Conservation (phyloP, 64 coral and sea anemone species). For the Platygyra sinensis region DNA sequence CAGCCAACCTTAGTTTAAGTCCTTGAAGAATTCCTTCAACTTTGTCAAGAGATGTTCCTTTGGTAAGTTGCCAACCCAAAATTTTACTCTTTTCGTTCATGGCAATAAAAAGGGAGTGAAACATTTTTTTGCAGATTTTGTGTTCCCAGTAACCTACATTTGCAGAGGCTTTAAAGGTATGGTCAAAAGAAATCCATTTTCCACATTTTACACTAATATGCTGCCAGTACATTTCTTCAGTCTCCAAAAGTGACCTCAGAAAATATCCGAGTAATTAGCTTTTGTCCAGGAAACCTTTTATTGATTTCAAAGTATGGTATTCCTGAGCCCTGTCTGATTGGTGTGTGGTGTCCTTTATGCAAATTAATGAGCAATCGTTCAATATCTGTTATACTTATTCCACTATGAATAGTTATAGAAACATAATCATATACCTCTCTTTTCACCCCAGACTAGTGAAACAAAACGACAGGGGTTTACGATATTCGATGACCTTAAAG, state of each 20-base stretch:
- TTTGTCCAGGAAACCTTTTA: neutral
- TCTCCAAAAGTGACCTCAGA: neutral
- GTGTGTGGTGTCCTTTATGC: neutral
- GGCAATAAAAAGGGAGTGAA: conserved; percentile 20
- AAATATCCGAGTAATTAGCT: neutral
- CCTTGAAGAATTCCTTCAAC: conserved; percentile 9
- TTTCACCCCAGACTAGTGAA: too few relatives aligned
- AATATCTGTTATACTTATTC: neutral
- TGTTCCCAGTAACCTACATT: conserved; percentile 49
- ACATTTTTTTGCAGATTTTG: conserved; percentile 12
- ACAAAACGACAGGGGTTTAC: too few relatives aligned
- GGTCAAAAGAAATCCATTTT: conserved; percentile 60
- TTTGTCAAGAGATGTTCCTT: conserved; percentile 23
- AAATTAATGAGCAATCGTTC: neutral
- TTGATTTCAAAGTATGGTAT: neutral
- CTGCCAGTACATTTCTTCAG: neutral
- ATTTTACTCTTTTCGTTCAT: conserved; percentile 48
- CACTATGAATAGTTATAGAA: neutral
- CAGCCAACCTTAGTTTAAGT: neutral
- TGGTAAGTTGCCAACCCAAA: conserved; percentile 40
- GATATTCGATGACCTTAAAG: too few relatives aligned
- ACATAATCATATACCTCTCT: too few relatives aligned
- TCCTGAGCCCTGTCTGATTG: neutral
- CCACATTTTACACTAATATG: conserved; percentile 35
- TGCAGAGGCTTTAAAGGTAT: conserved; percentile 46